Conservation (phyloP, 2,113 vertebrate species). For the Semnornis frantzii region DNA sequence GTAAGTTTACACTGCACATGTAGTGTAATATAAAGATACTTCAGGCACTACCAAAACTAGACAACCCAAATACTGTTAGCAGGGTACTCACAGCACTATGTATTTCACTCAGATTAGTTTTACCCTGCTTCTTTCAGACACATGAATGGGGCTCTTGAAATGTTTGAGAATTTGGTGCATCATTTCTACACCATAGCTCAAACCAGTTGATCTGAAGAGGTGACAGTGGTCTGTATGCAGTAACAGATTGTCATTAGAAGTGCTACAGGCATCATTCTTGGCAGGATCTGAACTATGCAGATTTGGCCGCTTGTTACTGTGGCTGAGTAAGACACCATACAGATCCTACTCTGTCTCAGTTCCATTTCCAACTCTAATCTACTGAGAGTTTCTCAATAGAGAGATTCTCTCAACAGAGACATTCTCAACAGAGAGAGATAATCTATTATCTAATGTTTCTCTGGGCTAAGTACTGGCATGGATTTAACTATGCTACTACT, state of each 20-base stretch:
- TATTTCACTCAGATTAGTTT: neutral
- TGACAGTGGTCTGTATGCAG: neutral
- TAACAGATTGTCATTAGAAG: neutral
- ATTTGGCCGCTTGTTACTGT: rapidly evolving
- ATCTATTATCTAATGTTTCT: neutral
- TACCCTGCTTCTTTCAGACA: neutral
- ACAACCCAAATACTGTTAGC: neutral
- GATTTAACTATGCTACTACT: neutral
- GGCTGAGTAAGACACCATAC: neutral
- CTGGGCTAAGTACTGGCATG: neutral
- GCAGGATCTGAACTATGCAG: neutral
- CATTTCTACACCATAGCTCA: neutral
- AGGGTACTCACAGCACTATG: neutral
- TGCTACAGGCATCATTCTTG: neutral
- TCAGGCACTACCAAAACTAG: neutral
- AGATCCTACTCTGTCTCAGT: neutral
- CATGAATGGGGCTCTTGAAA: neutral
- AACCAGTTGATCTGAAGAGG: neutral
- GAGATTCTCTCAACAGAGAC: too few relatives aligned
- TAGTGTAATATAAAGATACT: neutral
- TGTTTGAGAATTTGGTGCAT: neutral
- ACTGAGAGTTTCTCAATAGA: too few relatives aligned
- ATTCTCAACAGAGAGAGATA: too few relatives aligned
- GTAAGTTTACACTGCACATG: neutral
- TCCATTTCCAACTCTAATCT: neutral